These are phyloP conservation scores for Carpatolechia fugitivella DNA, from an alignment of 2,888 invertebrate genomes.

Conservation along the genomic window DNA sequence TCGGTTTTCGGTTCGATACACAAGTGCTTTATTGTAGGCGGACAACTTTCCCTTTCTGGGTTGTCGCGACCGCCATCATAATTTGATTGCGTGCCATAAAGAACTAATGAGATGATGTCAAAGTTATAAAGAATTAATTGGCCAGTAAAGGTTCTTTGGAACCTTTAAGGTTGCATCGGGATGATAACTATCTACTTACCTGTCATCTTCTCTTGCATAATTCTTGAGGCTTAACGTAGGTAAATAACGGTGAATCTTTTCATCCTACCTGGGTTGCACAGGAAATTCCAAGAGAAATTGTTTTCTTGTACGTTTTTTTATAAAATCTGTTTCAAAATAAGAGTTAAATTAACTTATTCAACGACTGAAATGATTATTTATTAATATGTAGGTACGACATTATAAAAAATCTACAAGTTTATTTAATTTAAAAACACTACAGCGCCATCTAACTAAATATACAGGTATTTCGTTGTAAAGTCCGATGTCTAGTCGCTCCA, in stretches of 20 bases:
- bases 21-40: constrained; percentile 43
- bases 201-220: too few relatives aligned
- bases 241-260: too few relatives aligned
- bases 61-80: constrained; percentile 23
- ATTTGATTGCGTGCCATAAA: constrained; percentile 20
- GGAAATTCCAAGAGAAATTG: too few relatives aligned
- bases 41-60: constrained; percentile 67
- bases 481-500: too few relatives aligned
- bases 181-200: background rate
- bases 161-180: background rate
- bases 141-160: background rate
- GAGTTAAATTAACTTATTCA: too few relatives aligned
- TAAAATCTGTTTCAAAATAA: too few relatives aligned
- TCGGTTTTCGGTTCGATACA: background rate
- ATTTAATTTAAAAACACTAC: background rate
- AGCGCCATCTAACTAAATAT: background rate
- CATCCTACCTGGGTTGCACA: too few relatives aligned
- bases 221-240: too few relatives aligned
- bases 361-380: too few relatives aligned
- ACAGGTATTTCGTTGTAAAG: background rate
- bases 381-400: too few relatives aligned
- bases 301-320: too few relatives aligned
- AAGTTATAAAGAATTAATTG: background rate
- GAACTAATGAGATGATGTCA: background rate
- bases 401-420: too few relatives aligned